A percentile compares a stretch with the other conserved stretches of the same genome.
Evolutionary conservation across 1,140 invertebrate species (phyloP).

Genomic region (Oscheius sp.): DNA sequence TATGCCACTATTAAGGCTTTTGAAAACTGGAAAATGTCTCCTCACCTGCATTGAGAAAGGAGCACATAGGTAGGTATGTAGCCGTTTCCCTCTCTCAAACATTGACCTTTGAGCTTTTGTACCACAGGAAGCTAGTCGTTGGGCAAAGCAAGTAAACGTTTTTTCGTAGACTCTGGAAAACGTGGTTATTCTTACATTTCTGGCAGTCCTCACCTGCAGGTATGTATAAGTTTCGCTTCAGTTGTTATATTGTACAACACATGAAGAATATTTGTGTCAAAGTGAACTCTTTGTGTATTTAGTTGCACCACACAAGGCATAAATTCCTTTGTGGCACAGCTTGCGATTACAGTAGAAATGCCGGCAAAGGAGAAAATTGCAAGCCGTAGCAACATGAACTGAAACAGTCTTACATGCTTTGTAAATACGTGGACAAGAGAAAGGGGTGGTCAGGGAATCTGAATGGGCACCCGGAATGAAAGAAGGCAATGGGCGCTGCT

Average conservation of each 20-base stretch:
- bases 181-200: not conserved
- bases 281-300: slow-evolving; percentile 21
- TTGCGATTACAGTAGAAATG: slow-evolving; percentile 9
- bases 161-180: slow-evolving; percentile 36
- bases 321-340: slow-evolving; percentile 28
- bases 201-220: slow-evolving; percentile 31
- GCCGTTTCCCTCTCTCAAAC: slow-evolving; percentile 32
- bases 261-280: slow-evolving; percentile 42
- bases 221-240: slow-evolving; percentile 45
- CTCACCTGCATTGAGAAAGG: slow-evolving; percentile 33
- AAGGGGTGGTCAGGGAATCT: not conserved
- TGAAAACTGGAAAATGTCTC: not conserved
- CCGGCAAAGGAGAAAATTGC: not conserved
- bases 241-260: slow-evolving; percentile 40
- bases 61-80: slow-evolving; percentile 44
- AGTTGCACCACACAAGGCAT: slow-evolving; percentile 30
- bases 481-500: not conserved
- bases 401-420: too few relatives aligned
- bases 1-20: not conserved
- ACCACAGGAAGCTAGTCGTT: slow-evolving; percentile 40
- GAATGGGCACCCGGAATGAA: too few relatives aligned
- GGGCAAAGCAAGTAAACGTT: slow-evolving; percentile 40
- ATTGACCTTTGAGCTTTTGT: slow-evolving; percentile 36
- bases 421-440: too few relatives aligned
- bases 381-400: not conserved